Evolutionary conservation across 2,797 vertebrate genomes (phyloP), one percentile per base, ranked within the genome.

Genomic region (Microchirus variegatus): DNA sequence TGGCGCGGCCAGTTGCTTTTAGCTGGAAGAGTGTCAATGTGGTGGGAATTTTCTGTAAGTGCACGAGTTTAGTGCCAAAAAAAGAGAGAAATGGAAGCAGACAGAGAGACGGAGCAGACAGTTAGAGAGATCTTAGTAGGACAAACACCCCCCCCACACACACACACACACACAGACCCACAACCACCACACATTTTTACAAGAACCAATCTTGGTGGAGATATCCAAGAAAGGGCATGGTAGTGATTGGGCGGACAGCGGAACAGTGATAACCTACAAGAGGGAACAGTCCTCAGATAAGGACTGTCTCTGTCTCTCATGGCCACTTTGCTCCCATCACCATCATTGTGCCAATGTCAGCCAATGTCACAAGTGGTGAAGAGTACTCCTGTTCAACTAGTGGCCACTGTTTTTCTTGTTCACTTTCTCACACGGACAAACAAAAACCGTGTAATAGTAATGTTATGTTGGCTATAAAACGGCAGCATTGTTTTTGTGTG

Each of bases 1-100:
- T 82, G 87, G 90, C 84, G 65, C 69, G 56, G 79, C 67, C 57
- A 42, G 58, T 84, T 78, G 82, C 82, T 83, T 81, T 87, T 84
- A 86, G 85, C 77, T 85, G 89, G 84, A 87, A 85, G 78, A 85
- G 79, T 88, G 82, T 86, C 84, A 84, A 56, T 73, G 65, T 86
- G 78, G 75, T 80, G 73, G 80, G 73, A 85, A 74, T 85, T 80
- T 83, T 84, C 70, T 87, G 72, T 78, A 80, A 84, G 80, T 75
- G 81, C 70, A 60, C 51, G 22, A 69, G 74, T 86, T 84, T 81
- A 78, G 70, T 84, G 84, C 77, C 78, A 84, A 61, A 77, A 31
- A 73, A 58, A 45, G 46, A 50, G 54, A 18, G 14, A 3, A 13
- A 35, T 75, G 53, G 61, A 63, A 52, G 67, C 59, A 67, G 71